Evolutionary conservation across 2,888 invertebrate genomes (phyloP).

Genomic region (Bhutanitis thaidina): DNA sequence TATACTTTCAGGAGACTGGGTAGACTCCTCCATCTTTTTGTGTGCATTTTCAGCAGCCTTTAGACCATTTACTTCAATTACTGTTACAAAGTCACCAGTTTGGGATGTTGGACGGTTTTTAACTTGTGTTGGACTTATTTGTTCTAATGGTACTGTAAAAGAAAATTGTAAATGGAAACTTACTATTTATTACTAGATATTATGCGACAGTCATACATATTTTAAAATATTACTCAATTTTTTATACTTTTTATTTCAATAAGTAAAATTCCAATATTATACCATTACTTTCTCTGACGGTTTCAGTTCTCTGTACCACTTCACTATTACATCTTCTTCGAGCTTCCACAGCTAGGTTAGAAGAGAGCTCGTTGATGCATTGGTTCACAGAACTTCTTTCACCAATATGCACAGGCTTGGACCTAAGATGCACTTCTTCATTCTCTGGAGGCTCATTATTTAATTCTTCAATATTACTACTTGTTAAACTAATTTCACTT

Average conservation of each 20-base stretch:
- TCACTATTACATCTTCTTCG: conserved; percentile 74
- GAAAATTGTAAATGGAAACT: not conserved
- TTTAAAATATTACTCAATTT: too few relatives aligned
- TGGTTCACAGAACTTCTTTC: conserved; percentile 80
- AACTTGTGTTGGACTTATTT: conserved; percentile 61
- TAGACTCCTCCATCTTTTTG: conserved; percentile 62
- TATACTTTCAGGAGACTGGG: conserved; percentile 73
- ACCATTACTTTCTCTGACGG: conserved; percentile 61
- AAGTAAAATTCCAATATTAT: conserved; percentile 23
- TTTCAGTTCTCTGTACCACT: conserved; percentile 64
- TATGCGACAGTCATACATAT: too few relatives aligned
- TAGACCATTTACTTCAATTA: conserved; percentile 92
- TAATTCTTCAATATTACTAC: conserved; percentile 60
- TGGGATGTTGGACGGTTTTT: conserved; percentile 77
- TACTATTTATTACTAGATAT: not conserved
- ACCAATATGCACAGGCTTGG: conserved; percentile 53
- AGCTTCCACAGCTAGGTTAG: conserved; percentile 67
- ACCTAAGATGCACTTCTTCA: conserved; percentile 65
- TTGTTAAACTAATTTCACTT: conserved; percentile 56
- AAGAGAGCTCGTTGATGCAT: conserved; percentile 86
- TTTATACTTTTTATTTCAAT: too few relatives aligned
- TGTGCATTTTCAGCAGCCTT: conserved; percentile 76
- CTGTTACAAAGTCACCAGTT: conserved; percentile 88
- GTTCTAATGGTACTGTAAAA: conserved; percentile 55
- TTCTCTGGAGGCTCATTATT: conserved; percentile 48